Evolutionary conservation across 2,797 vertebrate genomes (phyloP), one percentile per base, ranked within the genome.

Genomic region (Sebastes oblongus): DNA sequence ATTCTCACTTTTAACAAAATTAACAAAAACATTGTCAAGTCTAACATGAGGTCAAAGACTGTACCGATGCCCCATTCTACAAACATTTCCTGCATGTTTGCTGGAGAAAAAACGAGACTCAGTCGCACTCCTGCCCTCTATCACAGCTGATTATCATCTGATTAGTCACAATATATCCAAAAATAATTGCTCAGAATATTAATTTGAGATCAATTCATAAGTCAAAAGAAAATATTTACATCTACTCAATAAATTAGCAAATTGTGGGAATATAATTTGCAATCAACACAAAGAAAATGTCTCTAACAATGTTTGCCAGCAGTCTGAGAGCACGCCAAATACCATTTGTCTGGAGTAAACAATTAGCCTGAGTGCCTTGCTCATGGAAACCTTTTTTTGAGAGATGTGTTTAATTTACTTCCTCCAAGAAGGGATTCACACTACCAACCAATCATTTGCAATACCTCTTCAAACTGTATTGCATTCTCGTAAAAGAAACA

Each of bases 321-420:
- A 78, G 69, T 81, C 69, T 86, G 81, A 91, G 81, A 88, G 82
- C 59, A 84, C 30, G 72, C 71, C 85, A 88, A 84, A 83, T 75
- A 64, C 55, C n/a, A 78, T 90, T 89, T 84, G 75, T 90, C 87
- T 88, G 72, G 82, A 85, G 86, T 75, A 81, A 80, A 84, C 80
- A 90, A 88, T 91, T 90, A 90, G 75, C 61, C 72, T 20, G 70
- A 80, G 56, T 82, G 61, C 55, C 78, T 64, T 78, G 78, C 81
- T 89, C 55, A 80, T 72, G 46, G 72, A 86, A 58, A 68, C 46
- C 25, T 58, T 56, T 79, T 77, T 77, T 50, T 2, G 6, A 67
- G 60, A 52, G 4, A 12, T 9, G 25, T 60, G 22, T 74, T 30
- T 81, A 55, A 58, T 86, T 78, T 61, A 39, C n/a, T 72, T 78